These are phyloP conservation scores for Pseudorectes ferrugineus DNA, from an alignment of 2,113 vertebrate genomes.

Conservation along the genomic window DNA sequence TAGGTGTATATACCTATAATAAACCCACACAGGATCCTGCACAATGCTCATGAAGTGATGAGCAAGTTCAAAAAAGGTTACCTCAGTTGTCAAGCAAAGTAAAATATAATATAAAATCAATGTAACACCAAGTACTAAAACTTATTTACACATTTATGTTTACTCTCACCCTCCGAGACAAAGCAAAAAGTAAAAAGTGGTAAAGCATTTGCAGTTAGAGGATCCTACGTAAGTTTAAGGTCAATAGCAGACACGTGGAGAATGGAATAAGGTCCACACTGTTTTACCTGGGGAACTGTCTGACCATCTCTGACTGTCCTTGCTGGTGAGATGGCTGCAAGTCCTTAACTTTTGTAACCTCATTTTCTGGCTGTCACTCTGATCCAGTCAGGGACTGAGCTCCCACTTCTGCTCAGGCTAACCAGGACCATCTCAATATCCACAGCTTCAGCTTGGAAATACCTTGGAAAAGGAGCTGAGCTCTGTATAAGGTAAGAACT, in stretches of 20 bases:
- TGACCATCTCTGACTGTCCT: neutral
- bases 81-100: neutral
- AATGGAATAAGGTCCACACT: neutral
- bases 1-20: neutral
- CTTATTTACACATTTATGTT: neutral
- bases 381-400: fast-evolving
- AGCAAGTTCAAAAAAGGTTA: neutral
- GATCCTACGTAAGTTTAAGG: neutral
- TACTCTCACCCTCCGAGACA: neutral
- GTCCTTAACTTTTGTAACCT: neutral
- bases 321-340: neutral
- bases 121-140: neutral
- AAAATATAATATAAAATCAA: neutral
- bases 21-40: neutral
- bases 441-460: neutral
- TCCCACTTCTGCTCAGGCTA: neutral
- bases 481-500: neutral
- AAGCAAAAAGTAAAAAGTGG: neutral
- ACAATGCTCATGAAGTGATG: neutral
- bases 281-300: neutral
- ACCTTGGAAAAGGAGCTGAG: neutral
- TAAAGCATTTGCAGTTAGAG: neutral
- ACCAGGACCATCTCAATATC: neutral
- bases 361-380: neutral
- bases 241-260: fast-evolving